Conservation (phyloP, 2,888 invertebrate species). For the Diabrotica balteata region DNA sequence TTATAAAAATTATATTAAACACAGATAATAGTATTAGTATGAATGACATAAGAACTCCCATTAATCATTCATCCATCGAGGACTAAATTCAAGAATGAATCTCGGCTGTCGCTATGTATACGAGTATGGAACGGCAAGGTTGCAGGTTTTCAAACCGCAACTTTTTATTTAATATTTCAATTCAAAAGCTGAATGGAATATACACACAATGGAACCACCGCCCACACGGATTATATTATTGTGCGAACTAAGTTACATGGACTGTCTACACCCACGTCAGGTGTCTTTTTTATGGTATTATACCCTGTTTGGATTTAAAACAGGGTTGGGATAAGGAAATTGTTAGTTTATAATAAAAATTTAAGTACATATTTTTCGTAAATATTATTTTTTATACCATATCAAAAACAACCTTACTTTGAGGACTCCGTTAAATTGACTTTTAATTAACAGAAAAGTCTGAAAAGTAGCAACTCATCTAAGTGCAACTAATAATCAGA, state of each 20-base stretch:
- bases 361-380: no score
- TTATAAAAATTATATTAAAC: no score
- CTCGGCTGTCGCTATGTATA: background rate
- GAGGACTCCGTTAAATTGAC: no score
- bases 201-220: conserved; percentile 51
- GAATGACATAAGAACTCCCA: background rate
- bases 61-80: conserved; percentile 1
- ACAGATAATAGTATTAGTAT: no score
- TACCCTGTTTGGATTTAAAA: conserved; percentile 31
- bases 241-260: conserved; percentile 50
- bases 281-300: conserved; percentile 34
- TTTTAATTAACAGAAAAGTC: no score
- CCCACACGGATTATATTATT: conserved; percentile 49
- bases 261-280: conserved; percentile 44
- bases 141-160: conserved; percentile 23
- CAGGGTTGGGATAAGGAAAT: background rate
- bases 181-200: conserved; percentile 48
- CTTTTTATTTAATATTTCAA: conserved; percentile 49
- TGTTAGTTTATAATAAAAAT: no score
- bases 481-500: no score
- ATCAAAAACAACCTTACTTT: no score
- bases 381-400: no score
- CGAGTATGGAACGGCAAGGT: background rate
- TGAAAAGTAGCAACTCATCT: no score
- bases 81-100: background rate